A percentile compares a stretch with the other conserved stretches of the same genome.
These are phyloP conservation scores for Astropecten irregularis DNA, from an alignment of 53 echinoderm and acorn worm genomes.

Conservation along the genomic window DNA sequence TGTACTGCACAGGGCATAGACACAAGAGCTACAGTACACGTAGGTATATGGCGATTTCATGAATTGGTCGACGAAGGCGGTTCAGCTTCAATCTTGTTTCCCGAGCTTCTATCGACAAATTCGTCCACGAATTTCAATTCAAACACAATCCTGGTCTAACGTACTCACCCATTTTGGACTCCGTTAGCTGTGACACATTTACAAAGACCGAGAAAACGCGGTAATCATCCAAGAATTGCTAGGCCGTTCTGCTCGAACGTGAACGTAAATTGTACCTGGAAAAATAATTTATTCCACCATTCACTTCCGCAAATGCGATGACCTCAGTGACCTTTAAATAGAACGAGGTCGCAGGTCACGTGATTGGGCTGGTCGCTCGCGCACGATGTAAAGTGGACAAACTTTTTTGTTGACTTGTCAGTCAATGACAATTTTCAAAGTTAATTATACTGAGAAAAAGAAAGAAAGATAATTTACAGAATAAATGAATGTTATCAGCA, in stretches of 20 bases:
- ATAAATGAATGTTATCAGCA: too few relatives aligned
- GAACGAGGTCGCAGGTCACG: constrained; percentile 32
- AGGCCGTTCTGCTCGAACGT: neutral
- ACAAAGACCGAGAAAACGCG: constrained; percentile 12
- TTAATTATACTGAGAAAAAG: too few relatives aligned
- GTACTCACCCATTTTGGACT: constrained; percentile 35
- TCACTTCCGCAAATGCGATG: constrained; percentile 50
- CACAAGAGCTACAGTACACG: too few relatives aligned
- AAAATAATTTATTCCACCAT: constrained; percentile 3
- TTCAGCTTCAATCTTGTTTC: too few relatives aligned
- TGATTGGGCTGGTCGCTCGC: too few relatives aligned
- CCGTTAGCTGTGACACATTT: constrained; percentile 48
- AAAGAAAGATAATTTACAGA: too few relatives aligned
- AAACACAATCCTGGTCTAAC: neutral
- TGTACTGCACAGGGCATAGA: too few relatives aligned
- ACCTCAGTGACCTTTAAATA: constrained; percentile 11
- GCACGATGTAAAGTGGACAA: too few relatives aligned
- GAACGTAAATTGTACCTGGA: neutral
- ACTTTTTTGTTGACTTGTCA: too few relatives aligned
- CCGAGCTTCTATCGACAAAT: neutral
- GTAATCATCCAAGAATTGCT: neutral
- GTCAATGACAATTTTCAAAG: too few relatives aligned
- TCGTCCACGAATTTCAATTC: neutral
- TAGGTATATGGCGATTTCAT: too few relatives aligned
- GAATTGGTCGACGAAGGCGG: too few relatives aligned